Base-by-base conservation (phyloP, 2,113 vertebrate species). In the Rhinogobius similis region DNA sequence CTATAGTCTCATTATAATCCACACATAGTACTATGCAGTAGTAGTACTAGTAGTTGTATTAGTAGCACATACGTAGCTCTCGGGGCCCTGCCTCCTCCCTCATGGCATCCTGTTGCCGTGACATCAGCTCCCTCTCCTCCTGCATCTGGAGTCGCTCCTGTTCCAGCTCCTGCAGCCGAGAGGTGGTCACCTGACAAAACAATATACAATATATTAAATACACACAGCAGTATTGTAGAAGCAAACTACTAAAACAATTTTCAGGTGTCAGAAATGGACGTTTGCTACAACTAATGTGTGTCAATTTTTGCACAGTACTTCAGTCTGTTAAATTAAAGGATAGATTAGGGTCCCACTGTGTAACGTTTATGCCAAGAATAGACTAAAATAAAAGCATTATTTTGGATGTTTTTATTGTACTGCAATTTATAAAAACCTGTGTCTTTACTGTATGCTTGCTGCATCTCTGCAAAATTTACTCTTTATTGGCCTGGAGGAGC, bases 21-120 rank as follows among this genome's bases (percentile, higher is more conserved):
- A 24, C 53, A 58, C 13, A 58, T 18, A 13, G 11, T 24, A 13
- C 10, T 53, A 53, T 26, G 46, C 6, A 26, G 52, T 26, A 55
- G 24, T 48, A 6, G 16, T 48, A 48, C 4, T 18, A 14, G 21
- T 55, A 16, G 13, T 56, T 3, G 24, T 56, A n/a, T n/a, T n/a
- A 58, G 32, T 62, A 83, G 92, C 93, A 98, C 97, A 4, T 97
- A 99, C 97, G 91, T 36, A 96, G 95, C 82, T 98, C 96, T 2
- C 91, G 86, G 0, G 95, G 92, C 20, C 94, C 93, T 0, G 94
- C 95, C 12, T 90, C 80, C 64, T 95, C 96, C 86, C 83, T 95
- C 95, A 97, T 94, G 58, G 95, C 96, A 0, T 95, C 93, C 82
- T 96, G 96, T 90, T 99, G 96, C 39, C 96, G 93, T 82, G 87